Base-by-base conservation (phyloP, 1,140 invertebrate genomes). In the Drosophila nasuta region DNA sequence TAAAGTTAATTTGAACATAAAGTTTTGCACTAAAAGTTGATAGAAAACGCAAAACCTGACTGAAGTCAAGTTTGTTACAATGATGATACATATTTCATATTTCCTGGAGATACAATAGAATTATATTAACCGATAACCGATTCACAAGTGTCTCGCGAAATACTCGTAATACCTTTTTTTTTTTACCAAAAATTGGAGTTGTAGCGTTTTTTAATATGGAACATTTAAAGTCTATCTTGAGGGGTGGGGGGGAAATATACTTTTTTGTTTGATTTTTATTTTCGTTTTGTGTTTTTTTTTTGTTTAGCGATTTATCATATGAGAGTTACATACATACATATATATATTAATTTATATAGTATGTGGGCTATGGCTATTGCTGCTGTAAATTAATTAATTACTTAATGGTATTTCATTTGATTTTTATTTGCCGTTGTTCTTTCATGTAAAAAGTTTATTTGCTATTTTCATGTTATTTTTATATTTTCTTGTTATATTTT, bases 1-100 rank as follows among this genome's bases (percentile, higher is more conserved):
- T 83, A 80, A 88, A 80, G 77, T 88, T 87, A 87, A 87, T 87
- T 87, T 87, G 80, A 88, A 88, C 82, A 89, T 88, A 87, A 87
- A 87, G 66, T 88, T 82, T 83, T 87, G 85, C 83, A 87, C 82
- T 88, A 87, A 87, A 87, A 77, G 68, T 74, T 79, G 52, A 85
- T 82, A 86, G 79, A 85, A 87, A 85, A 64, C 41, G 38, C 15
- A 68, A 25, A 60, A 79, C 63, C 67, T 79, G 65, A 78, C 68
- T 64, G 33, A 58, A 28, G 45, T 45, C 57, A 45, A 46, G 54
- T 67, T 73, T 35, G 54, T 58, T 25, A 71, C 38, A 71, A 63
- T 70, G 17, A 60, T 59, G n/a, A 66, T 57, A 38, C 33, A 10
- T 38, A 38, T 25, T 46, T 45, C 13, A 10, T 38, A 38, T 38